A percentile compares a stretch with the other conserved stretches of the same genome.
These are phyloP conservation scores for Actinia tenebrosa DNA, from an alignment of 64 coral and sea anemone species.

Conservation along the genomic window DNA sequence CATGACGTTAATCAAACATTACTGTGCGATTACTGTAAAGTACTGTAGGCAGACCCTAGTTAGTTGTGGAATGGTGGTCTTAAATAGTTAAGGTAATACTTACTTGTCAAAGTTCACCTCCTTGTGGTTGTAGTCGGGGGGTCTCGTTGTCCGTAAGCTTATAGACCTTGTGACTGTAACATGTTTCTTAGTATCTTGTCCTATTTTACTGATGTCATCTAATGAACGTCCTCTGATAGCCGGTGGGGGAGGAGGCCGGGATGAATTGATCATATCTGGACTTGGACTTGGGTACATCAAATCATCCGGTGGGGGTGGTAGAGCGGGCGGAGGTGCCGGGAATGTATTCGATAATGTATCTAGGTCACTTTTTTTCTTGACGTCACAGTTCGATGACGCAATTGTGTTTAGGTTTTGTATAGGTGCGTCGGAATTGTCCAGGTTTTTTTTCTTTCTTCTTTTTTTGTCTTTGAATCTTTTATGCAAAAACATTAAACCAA, in stretches of 20 bases:
- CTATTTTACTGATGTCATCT: slow-evolving; percentile 24
- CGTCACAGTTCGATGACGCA: not conserved
- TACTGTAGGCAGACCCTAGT: too few relatives aligned
- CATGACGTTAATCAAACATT: too few relatives aligned
- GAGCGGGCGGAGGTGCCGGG: slow-evolving; percentile 1
- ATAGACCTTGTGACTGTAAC: not conserved
- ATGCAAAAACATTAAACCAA: not conserved
- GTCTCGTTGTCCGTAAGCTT: slow-evolving; percentile 17
- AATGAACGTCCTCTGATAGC: not conserved
- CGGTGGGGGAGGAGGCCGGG: slow-evolving; percentile 17
- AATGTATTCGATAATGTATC: slow-evolving; percentile 20
- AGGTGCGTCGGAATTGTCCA: not conserved
- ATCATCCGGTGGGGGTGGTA: slow-evolving; percentile 28
- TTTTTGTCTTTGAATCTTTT: not conserved
- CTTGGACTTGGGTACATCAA: slow-evolving; percentile 24
- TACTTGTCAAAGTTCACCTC: slow-evolving; percentile 21
- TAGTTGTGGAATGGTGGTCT: too few relatives aligned
- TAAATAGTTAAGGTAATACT: not conserved
- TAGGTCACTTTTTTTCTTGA: not conserved
- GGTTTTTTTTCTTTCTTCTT: not conserved
- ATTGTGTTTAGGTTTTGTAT: not conserved
- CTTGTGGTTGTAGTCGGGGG: not conserved
- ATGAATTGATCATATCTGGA: slow-evolving; percentile 1
- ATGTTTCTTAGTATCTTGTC: slow-evolving; percentile 1
- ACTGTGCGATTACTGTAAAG: too few relatives aligned